Conservation (phyloP, 2,888 invertebrate genomes). For the Sarcophaga subvicina region DNA sequence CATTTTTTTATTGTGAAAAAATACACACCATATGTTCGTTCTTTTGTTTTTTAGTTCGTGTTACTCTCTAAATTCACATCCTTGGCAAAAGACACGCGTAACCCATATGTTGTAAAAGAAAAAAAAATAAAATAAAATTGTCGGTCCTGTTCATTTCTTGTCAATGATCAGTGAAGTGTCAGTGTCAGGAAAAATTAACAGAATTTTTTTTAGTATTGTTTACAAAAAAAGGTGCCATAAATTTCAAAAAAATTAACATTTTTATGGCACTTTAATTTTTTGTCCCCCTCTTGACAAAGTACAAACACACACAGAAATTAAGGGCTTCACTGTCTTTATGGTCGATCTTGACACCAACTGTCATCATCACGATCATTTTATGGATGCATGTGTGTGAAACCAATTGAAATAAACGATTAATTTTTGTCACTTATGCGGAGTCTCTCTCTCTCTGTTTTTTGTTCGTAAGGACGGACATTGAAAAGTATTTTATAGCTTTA, state of each 20-base stretch:
- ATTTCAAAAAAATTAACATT: constrained; percentile 49
- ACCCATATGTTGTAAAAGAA: constrained; percentile 31
- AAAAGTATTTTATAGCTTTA: constrained; percentile 6
- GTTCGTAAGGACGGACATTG: background rate
- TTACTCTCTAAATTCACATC: background rate
- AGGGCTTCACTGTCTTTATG: constrained; percentile 21
- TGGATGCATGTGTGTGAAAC: background rate
- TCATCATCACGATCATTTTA: constrained; percentile 49
- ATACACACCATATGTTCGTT: constrained; percentile 44
- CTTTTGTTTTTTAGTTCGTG: background rate
- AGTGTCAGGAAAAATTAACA: constrained; percentile 27
- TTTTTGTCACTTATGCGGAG: constrained; percentile 4
- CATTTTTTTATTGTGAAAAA: background rate
- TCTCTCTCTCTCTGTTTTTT: background rate
- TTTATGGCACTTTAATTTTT: constrained; percentile 54
- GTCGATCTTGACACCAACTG: constrained; percentile 45
- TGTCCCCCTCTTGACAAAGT: background rate
- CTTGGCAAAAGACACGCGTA: constrained; percentile 18
- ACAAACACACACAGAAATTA: background rate
- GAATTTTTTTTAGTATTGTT: constrained; percentile 14
- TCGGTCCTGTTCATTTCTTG: background rate
- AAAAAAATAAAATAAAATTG: background rate
- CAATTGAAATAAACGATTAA: constrained; percentile 35
- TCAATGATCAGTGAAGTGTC: constrained; percentile 28
- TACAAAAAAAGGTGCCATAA: constrained; percentile 44